Evolutionary conservation across 1,140 invertebrate genomes (phyloP), one percentile per base, ranked within the genome.

Genomic region (Drosophila seguyi): DNA sequence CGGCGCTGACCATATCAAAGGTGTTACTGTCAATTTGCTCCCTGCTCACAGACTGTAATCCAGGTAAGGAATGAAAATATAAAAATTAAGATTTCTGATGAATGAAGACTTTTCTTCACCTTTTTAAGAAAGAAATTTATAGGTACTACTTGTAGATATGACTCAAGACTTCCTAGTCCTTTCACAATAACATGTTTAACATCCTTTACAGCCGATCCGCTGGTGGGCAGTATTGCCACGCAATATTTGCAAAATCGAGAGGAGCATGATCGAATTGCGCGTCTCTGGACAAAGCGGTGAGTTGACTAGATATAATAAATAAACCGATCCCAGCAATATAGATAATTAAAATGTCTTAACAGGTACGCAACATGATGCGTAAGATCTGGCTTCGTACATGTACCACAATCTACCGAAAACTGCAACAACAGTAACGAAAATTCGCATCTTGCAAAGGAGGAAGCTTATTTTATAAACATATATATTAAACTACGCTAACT

Each of bases 261-360:
- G 93, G 98, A 99, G 93, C 98, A 99, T 92, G 99, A 99, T 94
- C 96, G 98, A 92, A 98, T 98, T 93, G 99, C 99, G 75, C 95
- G 98, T 92, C 95, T 99, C 77, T 99, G 99, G 99, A 99, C 98
- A 83, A 99, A 99, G 93, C 95, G 98, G 87, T 99, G 98, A 93
- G 98, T 98, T 62, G 3, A 1, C 0, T 2, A 13, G 0, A 2
- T 4, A 4, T 3, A 16, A 1, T 10, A 61, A 31, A 2, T 16
- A 4, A 39, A 25, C 13, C 7, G 1, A 38, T 38, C 0, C 2
- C 13, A 16, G 6, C 6, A 38, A 57, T 29, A 1, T 6, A 14
- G 1, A 44, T 22, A 16, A 20, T 7, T n/a, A 5, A 13, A 31
- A 14, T 50, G 13, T 39, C 16, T 16, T 20, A 58, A 10, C 7